phyloP scores from a whole-genome alignment of 2,113 vertebrate genomes.

The Callopanchax toddi region DNA sequence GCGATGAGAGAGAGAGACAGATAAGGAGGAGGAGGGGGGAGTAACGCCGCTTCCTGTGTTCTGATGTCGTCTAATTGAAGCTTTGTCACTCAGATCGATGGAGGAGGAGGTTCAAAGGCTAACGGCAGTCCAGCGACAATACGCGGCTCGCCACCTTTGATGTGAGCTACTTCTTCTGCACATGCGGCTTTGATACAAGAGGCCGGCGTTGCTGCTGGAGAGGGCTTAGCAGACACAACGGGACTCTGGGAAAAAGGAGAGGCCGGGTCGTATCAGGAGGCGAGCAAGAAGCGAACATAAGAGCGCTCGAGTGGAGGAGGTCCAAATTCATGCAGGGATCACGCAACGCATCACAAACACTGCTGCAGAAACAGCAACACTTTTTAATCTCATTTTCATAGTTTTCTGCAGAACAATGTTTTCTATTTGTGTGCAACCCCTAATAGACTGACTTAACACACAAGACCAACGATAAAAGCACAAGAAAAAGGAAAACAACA shows the following conservation, averaged over 20 bases:
- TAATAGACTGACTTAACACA: too few species aligned
- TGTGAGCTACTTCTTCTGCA: constrained; percentile 83
- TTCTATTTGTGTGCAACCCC: too few species aligned
- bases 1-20: constrained; percentile 22
- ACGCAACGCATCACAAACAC: constrained; percentile 4
- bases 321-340: constrained; percentile 69
- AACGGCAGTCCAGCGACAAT: constrained; percentile 68
- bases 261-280: constrained; percentile 8
- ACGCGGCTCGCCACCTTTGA: constrained; percentile 86
- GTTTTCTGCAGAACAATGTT: too few species aligned
- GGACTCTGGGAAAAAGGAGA: constrained; percentile 1
- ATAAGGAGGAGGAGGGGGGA: constrained; percentile 17
- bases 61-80: constrained; percentile 89
- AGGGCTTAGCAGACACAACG: constrained; percentile 68
- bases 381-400: neutral
- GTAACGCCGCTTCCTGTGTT: constrained; percentile 55
- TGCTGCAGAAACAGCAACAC: neutral
- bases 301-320: constrained; percentile 30
- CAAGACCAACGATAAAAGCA: too few species aligned
- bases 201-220: constrained; percentile 62
- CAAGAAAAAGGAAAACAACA: too few species aligned
- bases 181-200: constrained; percentile 89
- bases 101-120: constrained; percentile 88
- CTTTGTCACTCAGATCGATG: constrained; percentile 82
- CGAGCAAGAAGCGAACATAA: constrained; percentile 49